Base-by-base conservation (phyloP, 2,888 invertebrate species). In the Cataglyphis cursor region DNA sequence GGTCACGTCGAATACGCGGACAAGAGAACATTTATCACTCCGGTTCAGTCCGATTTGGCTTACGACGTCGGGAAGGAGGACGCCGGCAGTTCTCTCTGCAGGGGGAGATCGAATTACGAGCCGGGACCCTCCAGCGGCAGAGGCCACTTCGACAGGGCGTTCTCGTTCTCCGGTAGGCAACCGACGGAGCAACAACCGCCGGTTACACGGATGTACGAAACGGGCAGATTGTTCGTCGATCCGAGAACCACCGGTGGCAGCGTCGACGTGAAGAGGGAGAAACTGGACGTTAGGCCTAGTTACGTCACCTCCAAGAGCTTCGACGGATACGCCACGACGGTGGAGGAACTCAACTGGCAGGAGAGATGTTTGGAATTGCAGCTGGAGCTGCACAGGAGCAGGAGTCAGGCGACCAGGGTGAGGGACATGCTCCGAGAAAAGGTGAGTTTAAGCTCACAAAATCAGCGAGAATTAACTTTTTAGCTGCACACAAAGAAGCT, bases 391-490 rank as follows among this genome's bases (percentile, higher is more conserved):
- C 98, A 98, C 93, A 96, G 98, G 88, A 98, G 98, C 93, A 96
- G 98, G 92, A 97, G 97, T 91, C 98, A 98, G 95, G 98, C 98
- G 1, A 97, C 97, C 85, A 96, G 98, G 92, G 98, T 98, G 76
- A 96, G 98, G 70, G 98, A 98, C 93, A 97, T 98, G 97, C 96
- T 99, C 84, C 96, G 98, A 94, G 98, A 98, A 96, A 98, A 98
- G 98, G 98, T 98, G 94, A 95, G 96, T 92, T 54, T 8, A 15
- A 4, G 10, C 12, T 64, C 1, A 48, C 48, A 48, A 18, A 18
- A 48, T 48, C n/a, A n/a, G 3, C 4, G 18, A 28, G 15, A 62
- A 12, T 64, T 59, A 15, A 61, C 61, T 61, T 31, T 61, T 61
- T 18, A 61, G 38, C 12, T 35, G 5, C n/a, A 38, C 18, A 38